Evolutionary conservation across 1,140 invertebrate species (phyloP).

Genomic region (Pseudachorutes palmiensis): DNA sequence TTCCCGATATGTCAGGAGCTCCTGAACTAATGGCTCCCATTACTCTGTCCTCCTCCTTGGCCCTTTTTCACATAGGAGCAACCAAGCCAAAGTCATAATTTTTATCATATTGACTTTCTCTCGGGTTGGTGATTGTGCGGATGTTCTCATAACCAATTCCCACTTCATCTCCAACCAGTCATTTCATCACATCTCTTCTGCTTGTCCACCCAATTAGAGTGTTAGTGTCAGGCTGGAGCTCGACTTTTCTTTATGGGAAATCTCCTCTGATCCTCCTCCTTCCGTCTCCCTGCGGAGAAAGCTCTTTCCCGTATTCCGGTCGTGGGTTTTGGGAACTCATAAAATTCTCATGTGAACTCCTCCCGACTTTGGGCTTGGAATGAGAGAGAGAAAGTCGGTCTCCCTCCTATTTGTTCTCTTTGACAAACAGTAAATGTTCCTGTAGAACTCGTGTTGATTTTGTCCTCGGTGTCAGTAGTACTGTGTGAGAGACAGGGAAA

Average conservation of each 20-base stretch:
- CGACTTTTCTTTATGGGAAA: constrained; percentile 4
- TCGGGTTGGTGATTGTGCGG: neutral
- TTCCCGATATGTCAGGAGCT: constrained; percentile 8
- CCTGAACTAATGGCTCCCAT: constrained; percentile 9
- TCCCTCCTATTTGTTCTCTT: constrained; percentile 8
- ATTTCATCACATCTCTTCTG: constrained; percentile 15
- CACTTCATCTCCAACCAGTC: constrained; percentile 16
- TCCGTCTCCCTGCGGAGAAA: no score
- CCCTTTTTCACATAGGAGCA: neutral
- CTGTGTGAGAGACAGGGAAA: no score
- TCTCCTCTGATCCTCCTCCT: constrained; percentile 15
- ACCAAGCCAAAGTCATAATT: neutral
- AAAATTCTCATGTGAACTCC: neutral
- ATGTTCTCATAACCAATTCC: constrained; percentile 16
- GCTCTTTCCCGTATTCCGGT: no score
- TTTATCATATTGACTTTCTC: constrained; percentile 6
- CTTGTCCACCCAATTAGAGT: constrained; percentile 22
- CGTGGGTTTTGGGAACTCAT: neutral
- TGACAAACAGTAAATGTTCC: constrained; percentile 6
- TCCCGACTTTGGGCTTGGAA: neutral
- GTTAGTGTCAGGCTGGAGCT: neutral
- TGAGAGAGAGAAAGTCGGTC: neutral
- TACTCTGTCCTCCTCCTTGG: neutral
- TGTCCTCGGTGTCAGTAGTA: neutral
- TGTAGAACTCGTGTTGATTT: neutral